phyloP scores from a whole-genome alignment of 2,888 invertebrate genomes.

The Drosophila borealis region DNA sequence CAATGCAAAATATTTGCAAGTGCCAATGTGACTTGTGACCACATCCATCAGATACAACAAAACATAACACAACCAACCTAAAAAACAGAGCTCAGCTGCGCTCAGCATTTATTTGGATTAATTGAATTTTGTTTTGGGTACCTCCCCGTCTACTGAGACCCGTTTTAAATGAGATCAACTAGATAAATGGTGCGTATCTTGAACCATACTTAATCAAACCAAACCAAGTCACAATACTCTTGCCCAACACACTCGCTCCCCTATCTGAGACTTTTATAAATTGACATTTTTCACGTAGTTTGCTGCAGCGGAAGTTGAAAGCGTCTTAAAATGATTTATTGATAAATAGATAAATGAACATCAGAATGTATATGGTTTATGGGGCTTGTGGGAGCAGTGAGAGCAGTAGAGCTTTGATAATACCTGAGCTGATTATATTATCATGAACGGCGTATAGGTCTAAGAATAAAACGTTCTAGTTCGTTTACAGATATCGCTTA shows the following conservation, averaged over 20 bases:
- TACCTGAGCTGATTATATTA: constrained; percentile 1
- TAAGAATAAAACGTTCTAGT: background rate
- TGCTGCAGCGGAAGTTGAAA: constrained; percentile 50
- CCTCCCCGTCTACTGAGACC: constrained; percentile 41
- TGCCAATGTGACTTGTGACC: constrained; percentile 48
- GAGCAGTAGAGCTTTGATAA: constrained; percentile 4
- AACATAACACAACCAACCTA: constrained; percentile 7
- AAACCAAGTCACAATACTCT: background rate
- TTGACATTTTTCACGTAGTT: constrained; percentile 50
- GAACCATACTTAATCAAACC: constrained; percentile 35
- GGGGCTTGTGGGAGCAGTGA: background rate
- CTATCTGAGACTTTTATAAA: constrained; percentile 46
- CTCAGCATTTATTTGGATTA: constrained; percentile 67
- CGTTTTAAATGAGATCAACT: constrained; percentile 75
- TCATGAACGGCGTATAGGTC: background rate
- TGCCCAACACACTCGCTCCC: background rate
- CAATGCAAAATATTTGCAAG: constrained; percentile 54
- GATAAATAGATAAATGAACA: constrained; percentile 33
- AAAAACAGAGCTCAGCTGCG: constrained; percentile 7
- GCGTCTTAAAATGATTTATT: constrained; percentile 32
- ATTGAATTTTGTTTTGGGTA: constrained; percentile 41
- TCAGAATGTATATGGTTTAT: background rate
- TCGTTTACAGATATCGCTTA: background rate
- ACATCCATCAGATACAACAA: constrained; percentile 25
- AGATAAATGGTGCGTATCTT: constrained; percentile 81